A percentile compares a stretch with the other conserved stretches of the same genome.
Conservation (phyloP, 1,140 invertebrate species). For the Scaptomyza pallida region DNA sequence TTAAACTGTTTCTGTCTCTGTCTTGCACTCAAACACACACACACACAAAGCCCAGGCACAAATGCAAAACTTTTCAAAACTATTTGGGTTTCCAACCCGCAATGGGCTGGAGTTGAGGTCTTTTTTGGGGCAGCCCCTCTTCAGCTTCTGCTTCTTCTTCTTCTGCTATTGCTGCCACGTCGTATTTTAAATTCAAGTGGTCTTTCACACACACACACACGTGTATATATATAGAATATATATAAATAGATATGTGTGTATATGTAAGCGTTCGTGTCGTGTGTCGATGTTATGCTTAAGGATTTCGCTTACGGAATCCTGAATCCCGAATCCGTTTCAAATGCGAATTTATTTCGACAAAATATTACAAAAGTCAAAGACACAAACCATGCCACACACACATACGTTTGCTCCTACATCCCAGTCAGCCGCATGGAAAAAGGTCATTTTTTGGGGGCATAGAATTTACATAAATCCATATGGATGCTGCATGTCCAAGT, state of each 20-base stretch:
- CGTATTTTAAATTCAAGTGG: slow-evolving; percentile 82
- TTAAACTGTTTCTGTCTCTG: slow-evolving; percentile 2
- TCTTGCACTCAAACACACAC: slow-evolving; percentile 20
- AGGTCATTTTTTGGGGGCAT: slow-evolving; percentile 79
- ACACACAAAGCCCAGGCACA: slow-evolving; percentile 46
- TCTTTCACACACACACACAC: slow-evolving; percentile 50
- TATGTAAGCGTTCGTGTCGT: slow-evolving; percentile 47
- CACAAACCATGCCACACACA: slow-evolving; percentile 44
- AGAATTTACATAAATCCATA: slow-evolving; percentile 84
- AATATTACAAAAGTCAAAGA: slow-evolving; percentile 83
- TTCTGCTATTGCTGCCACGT: slow-evolving; percentile 65
- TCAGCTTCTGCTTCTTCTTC: too few relatives aligned
- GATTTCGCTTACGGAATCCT: slow-evolving; percentile 76
- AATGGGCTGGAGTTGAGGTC: slow-evolving; percentile 12
- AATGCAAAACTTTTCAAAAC: slow-evolving; percentile 81
- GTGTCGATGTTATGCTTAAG: slow-evolving; percentile 66
- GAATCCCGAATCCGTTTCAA: slow-evolving; percentile 82
- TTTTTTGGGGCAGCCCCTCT: slow-evolving; percentile 48
- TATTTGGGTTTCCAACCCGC: slow-evolving; percentile 59
- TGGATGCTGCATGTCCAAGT: slow-evolving; percentile 62
- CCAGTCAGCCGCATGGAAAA: slow-evolving; percentile 61
- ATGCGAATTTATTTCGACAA: slow-evolving; percentile 83
- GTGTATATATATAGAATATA: slow-evolving; percentile 14
- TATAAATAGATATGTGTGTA: slow-evolving; percentile 19
- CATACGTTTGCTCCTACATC: not conserved